Evolutionary conservation across 2,113 vertebrate genomes (phyloP).

Genomic region (Hiodon alosoides): DNA sequence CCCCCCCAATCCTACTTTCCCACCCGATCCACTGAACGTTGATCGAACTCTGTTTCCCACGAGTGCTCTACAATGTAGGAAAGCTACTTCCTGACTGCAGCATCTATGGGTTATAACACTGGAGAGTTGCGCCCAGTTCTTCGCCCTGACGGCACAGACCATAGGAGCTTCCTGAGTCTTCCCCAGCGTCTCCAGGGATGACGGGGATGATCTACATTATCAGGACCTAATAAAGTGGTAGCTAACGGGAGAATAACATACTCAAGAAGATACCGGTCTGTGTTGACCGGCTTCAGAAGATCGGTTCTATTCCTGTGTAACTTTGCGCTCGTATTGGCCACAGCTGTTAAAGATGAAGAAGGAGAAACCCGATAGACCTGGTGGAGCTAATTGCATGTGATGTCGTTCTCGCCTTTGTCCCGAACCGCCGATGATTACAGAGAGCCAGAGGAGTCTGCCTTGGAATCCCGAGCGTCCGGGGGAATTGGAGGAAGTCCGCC

Average conservation of each 20-base stretch:
- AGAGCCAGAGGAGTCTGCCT: slow-evolving; percentile 70
- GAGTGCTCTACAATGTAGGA: slow-evolving; percentile 70
- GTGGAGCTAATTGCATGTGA: slow-evolving; percentile 35
- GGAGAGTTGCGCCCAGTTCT: slow-evolving; percentile 26
- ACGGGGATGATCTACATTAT: slow-evolving; percentile 52
- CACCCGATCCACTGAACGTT: too few relatives aligned
- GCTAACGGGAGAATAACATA: slow-evolving; percentile 30
- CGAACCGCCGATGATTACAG: slow-evolving; percentile 66
- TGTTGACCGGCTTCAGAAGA: slow-evolving; percentile 28
- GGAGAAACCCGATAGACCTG: slow-evolving; percentile 22
- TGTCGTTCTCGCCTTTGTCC: slow-evolving; percentile 50
- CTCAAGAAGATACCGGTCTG: slow-evolving; percentile 28
- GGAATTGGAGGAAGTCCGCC: slow-evolving; percentile 75
- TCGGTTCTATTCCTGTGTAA: slow-evolving; percentile 13
- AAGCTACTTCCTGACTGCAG: slow-evolving; percentile 71
- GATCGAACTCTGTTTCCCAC: slow-evolving; percentile 65
- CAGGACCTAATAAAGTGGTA: slow-evolving; percentile 49
- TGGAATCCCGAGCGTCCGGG: slow-evolving; percentile 85
- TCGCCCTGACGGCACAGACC: not conserved
- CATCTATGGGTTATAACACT: slow-evolving; percentile 57
- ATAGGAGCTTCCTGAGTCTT: slow-evolving; percentile 22
- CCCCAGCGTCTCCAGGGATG: slow-evolving; percentile 53
- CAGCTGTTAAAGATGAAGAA: slow-evolving; percentile 26
- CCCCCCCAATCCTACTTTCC: not conserved
- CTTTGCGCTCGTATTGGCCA: not conserved